Evolutionary conservation across 2,888 invertebrate species (phyloP), one percentile per base, ranked within the genome.

Genomic region (Amphipyra berbera): DNA sequence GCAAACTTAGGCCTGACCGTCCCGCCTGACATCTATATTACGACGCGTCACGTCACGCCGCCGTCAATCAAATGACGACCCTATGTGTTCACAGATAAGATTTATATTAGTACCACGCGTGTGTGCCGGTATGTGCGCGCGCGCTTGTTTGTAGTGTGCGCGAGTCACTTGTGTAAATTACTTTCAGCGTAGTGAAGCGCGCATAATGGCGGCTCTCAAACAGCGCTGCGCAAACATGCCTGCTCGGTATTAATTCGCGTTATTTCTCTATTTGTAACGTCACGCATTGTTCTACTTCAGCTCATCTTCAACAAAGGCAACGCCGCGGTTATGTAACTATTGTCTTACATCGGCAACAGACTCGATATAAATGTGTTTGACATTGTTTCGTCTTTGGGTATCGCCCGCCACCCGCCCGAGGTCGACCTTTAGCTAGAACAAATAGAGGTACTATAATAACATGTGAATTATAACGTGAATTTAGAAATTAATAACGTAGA

Each of bases 111-210:
- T 14, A 40, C 7, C 12, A 7, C 27, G 5, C 7, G 15, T n/a
- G 1, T 7, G 14, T 46, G 35, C 27, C 41, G 21, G 38, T 52
- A 56, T 40, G 40, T 45, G 46, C 30, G 40, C 27, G 35, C 41
- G 13, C 49, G 14, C 58, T 52, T 86, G 83, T 85, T 86, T 86
- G 82, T 81, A 63, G 68, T 82, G 81, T 76, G 79, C 59, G 54
- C 61, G 79, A 83, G 79, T 85, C 94, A 93, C 91, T 92, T 93
- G 94, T 92, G 93, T 92, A 91, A 94, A 93, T 90, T 63, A 85
- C 82, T 84, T 87, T 84, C 82, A 79, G 74, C 54, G 73, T 69
- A 56, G 61, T 69, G 67, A 73, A 73, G 70, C 53, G 76, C 63
- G 8, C 58, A 69, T 55, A 69, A 69, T 71, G 78, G 63, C 65